Conservation (phyloP, 2,113 vertebrate genomes). For the Asarcornis scutulata region DNA sequence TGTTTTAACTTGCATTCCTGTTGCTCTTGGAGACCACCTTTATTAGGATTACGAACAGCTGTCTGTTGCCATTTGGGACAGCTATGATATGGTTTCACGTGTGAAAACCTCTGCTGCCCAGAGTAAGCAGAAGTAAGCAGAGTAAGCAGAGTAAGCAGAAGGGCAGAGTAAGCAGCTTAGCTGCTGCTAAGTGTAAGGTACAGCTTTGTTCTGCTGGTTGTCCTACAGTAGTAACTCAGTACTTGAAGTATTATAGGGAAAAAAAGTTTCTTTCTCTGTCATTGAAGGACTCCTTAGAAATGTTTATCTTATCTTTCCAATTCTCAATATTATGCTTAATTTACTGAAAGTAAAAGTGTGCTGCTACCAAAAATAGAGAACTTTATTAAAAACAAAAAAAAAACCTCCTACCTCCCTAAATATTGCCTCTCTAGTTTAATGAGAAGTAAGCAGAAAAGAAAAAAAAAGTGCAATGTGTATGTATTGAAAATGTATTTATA, state of each 20-base stretch:
- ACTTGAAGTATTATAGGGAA: background rate
- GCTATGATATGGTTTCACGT: rapidly evolving
- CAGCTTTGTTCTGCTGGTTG: background rate
- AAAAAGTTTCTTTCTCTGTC: background rate
- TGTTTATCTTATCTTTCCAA: background rate
- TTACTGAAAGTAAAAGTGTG: background rate
- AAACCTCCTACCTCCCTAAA: background rate
- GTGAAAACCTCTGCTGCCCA: background rate
- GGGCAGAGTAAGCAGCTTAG: too few species aligned
- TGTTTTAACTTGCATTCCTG: background rate
- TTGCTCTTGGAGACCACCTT: background rate
- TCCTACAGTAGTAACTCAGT: rapidly evolving
- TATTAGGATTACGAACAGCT: background rate
- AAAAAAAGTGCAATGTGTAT: background rate
- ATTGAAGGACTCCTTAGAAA: background rate
- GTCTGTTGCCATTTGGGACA: background rate
- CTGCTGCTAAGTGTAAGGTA: rapidly evolving
- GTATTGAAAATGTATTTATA: background rate
- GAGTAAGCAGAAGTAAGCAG: background rate
- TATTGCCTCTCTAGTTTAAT: background rate
- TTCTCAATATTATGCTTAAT: background rate
- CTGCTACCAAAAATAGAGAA: background rate
- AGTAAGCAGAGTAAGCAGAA: background rate
- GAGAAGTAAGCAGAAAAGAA: background rate
- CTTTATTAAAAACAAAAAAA: background rate